Base-by-base conservation (phyloP, 2,888 invertebrate genomes). In the Ophioninae sp. region DNA sequence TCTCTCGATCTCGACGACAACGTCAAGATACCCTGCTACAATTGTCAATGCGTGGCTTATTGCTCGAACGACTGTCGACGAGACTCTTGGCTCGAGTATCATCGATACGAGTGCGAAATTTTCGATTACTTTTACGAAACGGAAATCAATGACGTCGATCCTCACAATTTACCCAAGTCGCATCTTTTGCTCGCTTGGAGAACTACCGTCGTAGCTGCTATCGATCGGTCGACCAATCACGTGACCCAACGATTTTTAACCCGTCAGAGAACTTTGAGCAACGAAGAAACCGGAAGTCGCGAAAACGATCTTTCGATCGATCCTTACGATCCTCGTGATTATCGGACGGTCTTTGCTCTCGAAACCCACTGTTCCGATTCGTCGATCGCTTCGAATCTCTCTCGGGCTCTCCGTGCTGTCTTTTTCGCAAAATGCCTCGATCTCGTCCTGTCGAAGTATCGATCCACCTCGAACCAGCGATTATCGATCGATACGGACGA, bases 361-460 rank as follows among this genome's bases (percentile, higher is more conserved):
- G 88, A 92, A 84, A 92, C 92, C 17, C 92, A 93, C 74, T 90
- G 91, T 20, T 61, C 86, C 2, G 82, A 90, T 13, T 82, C 91
- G 7, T 89, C 91, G 37, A 86, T 88, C 17, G 91, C 87, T 8
- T 90, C 93, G 69, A 90, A 93, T 86, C 88, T 94, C 5, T 90
- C 92, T 78, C 89, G 93, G 9, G 87, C 92, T 2, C 87, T 93
- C 37, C 90, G 91, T 23, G 92, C 93, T 0, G 87, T 93, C 61
- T 93, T 93, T 86, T 87, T 94, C 58, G 88, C 91, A 1, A 92
- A 92, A 65, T 93, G 93, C 81, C 88, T 94, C 20, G 87, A 88
- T 56, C 87, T 86, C 44, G 87, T 89, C 17, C 73, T 92, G 39
- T 86, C 86, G 59, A 87, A 87, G 82, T 69, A 86, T 20, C 89